Conservation (phyloP, 2,888 invertebrate species). For the Junonia oenone region DNA sequence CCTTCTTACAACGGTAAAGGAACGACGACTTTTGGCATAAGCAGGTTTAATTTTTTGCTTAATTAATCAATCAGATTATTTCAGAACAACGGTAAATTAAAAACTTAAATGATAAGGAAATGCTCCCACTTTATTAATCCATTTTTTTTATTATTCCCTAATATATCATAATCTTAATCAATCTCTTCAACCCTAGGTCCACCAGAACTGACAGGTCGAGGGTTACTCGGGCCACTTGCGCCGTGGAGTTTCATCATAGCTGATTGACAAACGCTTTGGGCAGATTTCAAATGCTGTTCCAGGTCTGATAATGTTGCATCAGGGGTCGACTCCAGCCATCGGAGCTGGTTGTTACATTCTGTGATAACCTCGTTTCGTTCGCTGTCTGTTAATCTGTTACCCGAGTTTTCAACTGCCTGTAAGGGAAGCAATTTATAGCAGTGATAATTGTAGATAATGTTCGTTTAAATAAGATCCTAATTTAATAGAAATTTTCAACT, state of each 20-base stretch:
- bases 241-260: conserved; percentile 92
- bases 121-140: too few relatives aligned
- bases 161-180: too few relatives aligned
- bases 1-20: too few relatives aligned
- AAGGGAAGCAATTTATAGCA: neutral
- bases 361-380: conserved; percentile 85
- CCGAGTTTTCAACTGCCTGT: conserved; percentile 83
- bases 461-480: neutral
- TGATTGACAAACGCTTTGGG: conserved; percentile 87
- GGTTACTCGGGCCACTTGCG: conserved; percentile 47
- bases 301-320: conserved; percentile 89
- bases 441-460: neutral
- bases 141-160: too few relatives aligned
- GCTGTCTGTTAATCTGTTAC: conserved; percentile 82
- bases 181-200: conserved; percentile 80
- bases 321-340: conserved; percentile 90
- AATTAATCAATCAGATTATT: too few relatives aligned
- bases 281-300: conserved; percentile 86
- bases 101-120: too few relatives aligned
- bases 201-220: conserved; percentile 49
- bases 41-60: too few relatives aligned
- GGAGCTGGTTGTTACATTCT: conserved; percentile 84
- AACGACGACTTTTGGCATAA: too few relatives aligned
- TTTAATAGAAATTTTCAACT: neutral
- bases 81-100: too few relatives aligned